These are phyloP conservation scores for Cebidichthys violaceus DNA, from an alignment of 2,113 vertebrate genomes.

Conservation along the genomic window DNA sequence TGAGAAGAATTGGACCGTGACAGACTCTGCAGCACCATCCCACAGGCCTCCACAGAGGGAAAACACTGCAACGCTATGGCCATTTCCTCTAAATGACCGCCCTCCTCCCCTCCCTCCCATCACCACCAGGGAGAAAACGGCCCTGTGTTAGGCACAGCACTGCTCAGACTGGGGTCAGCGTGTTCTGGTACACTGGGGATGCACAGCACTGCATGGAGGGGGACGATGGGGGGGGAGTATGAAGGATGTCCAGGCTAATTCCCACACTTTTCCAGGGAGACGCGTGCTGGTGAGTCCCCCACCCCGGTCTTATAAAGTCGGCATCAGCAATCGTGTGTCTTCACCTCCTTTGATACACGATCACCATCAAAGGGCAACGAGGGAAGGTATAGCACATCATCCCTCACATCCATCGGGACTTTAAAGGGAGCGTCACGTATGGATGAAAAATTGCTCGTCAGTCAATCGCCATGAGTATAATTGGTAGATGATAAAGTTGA, in stretches of 20 bases:
- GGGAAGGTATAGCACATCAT: constrained; percentile 34
- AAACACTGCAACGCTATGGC: constrained; percentile 53
- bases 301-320: constrained; percentile 38
- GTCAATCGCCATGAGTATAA: constrained; percentile 64
- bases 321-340: constrained; percentile 56
- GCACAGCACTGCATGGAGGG: not conserved
- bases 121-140: constrained; percentile 40
- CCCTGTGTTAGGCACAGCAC: constrained; percentile 34
- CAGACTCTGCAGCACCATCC: constrained; percentile 72
- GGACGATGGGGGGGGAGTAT: constrained; percentile 1
- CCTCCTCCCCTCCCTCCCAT: constrained; percentile 10
- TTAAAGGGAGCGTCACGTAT: constrained; percentile 40
- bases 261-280: constrained; percentile 37
- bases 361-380: constrained; percentile 65
- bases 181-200: constrained; percentile 19
- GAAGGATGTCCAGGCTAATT: constrained; percentile 62
- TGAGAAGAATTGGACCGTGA: constrained; percentile 75
- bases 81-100: constrained; percentile 72
- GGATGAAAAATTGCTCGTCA: constrained; percentile 63
- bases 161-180: constrained; percentile 47
- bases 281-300: constrained; percentile 15
- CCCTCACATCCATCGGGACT: constrained; percentile 38
- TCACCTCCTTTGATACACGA: constrained; percentile 49
- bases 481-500: constrained; percentile 66
- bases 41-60: constrained; percentile 59